Conservation (phyloP, 35 echinoderm and acorn worm species). For the Hemicentrotus pulcherrimus region DNA sequence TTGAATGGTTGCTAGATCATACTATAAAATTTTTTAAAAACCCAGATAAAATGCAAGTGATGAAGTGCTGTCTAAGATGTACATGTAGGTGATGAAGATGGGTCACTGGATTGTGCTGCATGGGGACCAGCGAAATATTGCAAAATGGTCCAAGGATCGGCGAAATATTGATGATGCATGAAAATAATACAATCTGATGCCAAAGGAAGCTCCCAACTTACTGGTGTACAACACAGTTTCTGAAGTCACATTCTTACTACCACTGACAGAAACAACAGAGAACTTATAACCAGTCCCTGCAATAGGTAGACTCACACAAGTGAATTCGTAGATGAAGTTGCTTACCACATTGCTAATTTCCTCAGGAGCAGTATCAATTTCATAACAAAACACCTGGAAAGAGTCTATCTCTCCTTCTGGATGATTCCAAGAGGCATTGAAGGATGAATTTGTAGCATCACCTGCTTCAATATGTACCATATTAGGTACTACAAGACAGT, state of each 20-base stretch:
- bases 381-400: conserved; percentile 25
- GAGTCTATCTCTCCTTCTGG: conserved; percentile 17
- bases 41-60: no score
- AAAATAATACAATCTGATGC: not conserved
- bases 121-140: not conserved
- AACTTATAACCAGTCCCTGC: not conserved
- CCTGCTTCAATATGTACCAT: not conserved
- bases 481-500: not conserved
- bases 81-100: no score
- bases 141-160: not conserved
- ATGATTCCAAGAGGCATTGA: not conserved
- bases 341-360: not conserved
- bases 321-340: not conserved
- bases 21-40: no score
- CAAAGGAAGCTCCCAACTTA: not conserved
- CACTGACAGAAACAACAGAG: conserved; percentile 2
- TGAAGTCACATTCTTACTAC: not conserved
- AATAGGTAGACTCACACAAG: not conserved
- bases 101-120: no score
- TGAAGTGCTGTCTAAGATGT: no score
- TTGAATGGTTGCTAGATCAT: no score
- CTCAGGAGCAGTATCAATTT: not conserved
- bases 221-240: not conserved
- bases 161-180: not conserved
- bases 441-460: not conserved